Base-by-base conservation (phyloP, 2,888 invertebrate species). In the Linnaemya vulpina region DNA sequence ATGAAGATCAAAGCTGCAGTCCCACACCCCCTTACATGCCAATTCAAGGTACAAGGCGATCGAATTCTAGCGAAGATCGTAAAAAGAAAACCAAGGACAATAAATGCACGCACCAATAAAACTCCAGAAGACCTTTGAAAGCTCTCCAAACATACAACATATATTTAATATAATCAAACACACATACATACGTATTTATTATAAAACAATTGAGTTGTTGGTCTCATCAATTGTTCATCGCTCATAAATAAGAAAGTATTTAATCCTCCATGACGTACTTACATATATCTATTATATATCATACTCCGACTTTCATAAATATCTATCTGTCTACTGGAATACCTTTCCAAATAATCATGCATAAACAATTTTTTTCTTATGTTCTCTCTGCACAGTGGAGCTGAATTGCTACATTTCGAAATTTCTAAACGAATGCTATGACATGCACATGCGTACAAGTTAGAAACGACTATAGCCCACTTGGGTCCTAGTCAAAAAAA, bases 21-120 rank as follows among this genome's bases (percentile, higher is more conserved):
- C 93, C 94, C 58, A 94, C 93, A 55, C 95, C 95, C 9, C 95
- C 96, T 76, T 96, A 96, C 89, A 96, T 96, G 96, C 96, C 96
- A 65, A 95, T 96, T 89, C 96, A 95, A 91, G 96, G 96, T 65
- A 96, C 96, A 88, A 93, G 96, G 83, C 93, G 96, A 88, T 93
- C 94, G n/a, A 94, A 94, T 84, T 93, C 94, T 83, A 94, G 95
- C 88, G 95, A 95, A 89, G 94, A 94, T 85, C 94, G 94, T 88
- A 93, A 94, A 85, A 92, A 92, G 88, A 93, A 93, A 81, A 92
- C 93, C 74, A 93, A 94, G 91, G 94, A 95, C 88, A 85, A 71
- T 62, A 93, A 94, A 80, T 95, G 95, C 91, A 94, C 94, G 87
- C 94, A 94, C 89, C 95, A 95, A 89, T 95, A 91, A 92, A 85